Evolutionary conservation across 2,888 invertebrate genomes (phyloP).

Genomic region (Mayetiola destructor): DNA sequence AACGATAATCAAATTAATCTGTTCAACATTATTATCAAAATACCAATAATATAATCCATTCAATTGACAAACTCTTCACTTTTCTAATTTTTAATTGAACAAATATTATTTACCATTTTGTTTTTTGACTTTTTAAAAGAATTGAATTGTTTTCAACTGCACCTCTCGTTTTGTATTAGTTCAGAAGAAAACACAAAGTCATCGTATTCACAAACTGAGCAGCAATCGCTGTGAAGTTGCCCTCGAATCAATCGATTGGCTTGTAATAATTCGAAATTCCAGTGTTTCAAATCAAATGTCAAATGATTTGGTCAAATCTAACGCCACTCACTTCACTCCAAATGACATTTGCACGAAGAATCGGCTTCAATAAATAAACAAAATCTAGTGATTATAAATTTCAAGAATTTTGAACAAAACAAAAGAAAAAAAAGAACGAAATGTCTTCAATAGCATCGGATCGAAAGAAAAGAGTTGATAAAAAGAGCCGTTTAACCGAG

Average conservation of each 20-base stretch:
- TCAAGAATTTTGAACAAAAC: not conserved
- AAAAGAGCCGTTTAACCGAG: slow-evolving; percentile 39
- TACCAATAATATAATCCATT: too few relatives aligned
- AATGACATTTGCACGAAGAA: not conserved
- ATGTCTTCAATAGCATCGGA: slow-evolving; percentile 1
- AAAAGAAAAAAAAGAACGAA: not conserved
- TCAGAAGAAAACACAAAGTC: slow-evolving; percentile 10
- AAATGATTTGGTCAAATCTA: too few relatives aligned
- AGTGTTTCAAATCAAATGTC: not conserved
- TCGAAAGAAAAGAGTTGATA: slow-evolving; percentile 5
- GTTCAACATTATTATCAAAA: too few relatives aligned
- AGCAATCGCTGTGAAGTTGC: not conserved
- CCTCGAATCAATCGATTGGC: not conserved
- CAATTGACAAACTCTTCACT: too few relatives aligned
- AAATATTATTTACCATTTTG: slow-evolving; percentile 2
- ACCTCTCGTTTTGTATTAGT: not conserved
- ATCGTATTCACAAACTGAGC: slow-evolving; percentile 4
- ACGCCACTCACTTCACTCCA: too few relatives aligned
- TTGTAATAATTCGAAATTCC: not conserved
- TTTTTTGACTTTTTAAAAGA: not conserved
- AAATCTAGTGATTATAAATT: not conserved
- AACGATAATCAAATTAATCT: not conserved
- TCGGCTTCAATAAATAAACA: not conserved
- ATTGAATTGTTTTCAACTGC: not conserved
- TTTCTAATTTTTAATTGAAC: not conserved